phyloP scores from a whole-genome alignment of 1,140 invertebrate species.

The Tyrophagus putrescentiae region DNA sequence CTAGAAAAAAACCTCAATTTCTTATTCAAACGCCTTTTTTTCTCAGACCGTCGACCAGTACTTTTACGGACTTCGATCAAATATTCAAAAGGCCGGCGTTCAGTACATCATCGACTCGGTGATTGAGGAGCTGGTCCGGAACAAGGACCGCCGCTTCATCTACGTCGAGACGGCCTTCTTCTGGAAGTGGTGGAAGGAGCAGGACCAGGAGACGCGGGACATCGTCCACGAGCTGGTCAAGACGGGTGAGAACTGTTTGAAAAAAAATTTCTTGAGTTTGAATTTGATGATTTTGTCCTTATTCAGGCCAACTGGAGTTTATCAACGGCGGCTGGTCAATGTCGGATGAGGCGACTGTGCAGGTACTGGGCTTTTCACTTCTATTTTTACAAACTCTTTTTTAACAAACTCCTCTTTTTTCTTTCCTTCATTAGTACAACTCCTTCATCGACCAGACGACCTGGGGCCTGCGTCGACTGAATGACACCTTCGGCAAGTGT shows the following conservation, averaged over 20 bases:
- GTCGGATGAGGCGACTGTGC: slow-evolving; percentile 82
- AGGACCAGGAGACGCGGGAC: slow-evolving; percentile 43
- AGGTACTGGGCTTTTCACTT: too few relatives aligned
- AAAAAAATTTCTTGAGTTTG: neutral
- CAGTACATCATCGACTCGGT: slow-evolving; percentile 84
- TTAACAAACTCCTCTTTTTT: too few relatives aligned
- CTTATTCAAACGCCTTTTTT: too few relatives aligned
- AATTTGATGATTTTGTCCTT: neutral
- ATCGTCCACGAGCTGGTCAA: slow-evolving; percentile 33
- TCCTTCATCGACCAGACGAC: slow-evolving; percentile 88
- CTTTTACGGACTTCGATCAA: slow-evolving; percentile 26
- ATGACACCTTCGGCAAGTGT: slow-evolving; percentile 48
- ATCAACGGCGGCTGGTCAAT: slow-evolving; percentile 94
- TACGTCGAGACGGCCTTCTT: slow-evolving; percentile 71
- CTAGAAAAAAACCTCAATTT: too few relatives aligned
- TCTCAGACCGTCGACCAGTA: slow-evolving; percentile 40
- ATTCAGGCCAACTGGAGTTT: slow-evolving; percentile 68
- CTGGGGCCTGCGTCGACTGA: slow-evolving; percentile 40
- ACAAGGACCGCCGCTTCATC: slow-evolving; percentile 47
- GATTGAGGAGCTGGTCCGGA: slow-evolving; percentile 53
- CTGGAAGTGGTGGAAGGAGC: slow-evolving; percentile 74
- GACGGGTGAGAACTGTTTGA: slow-evolving; percentile 41
- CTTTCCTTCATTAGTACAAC: too few relatives aligned
- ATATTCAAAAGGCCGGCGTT: slow-evolving; percentile 42
- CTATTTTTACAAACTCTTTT: too few relatives aligned